Evolutionary conservation across 2,797 vertebrate species (phyloP).

Genomic region (Sebastes goodei): DNA sequence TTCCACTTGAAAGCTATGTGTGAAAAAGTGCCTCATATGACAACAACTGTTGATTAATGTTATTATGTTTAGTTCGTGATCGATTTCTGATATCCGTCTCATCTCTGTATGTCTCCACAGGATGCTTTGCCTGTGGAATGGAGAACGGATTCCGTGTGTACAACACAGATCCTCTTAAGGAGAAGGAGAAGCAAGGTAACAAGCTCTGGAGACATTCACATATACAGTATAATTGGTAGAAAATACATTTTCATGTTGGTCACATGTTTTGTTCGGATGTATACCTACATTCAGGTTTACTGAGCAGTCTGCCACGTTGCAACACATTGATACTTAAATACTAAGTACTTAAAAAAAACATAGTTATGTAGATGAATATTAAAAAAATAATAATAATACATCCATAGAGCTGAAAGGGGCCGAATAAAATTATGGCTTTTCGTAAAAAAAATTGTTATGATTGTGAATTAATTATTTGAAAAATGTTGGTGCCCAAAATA

Average conservation of each 20-base stretch:
- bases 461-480: no score
- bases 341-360: no score
- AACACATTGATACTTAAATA: background rate
- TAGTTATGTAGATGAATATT: no score
- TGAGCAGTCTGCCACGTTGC: background rate
- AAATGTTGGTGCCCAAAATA: no score
- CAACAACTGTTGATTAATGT: background rate
- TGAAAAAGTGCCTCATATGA: no score
- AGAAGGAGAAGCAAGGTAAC: slow-evolving; percentile 99
- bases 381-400: no score
- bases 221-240: no score
- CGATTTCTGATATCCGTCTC: background rate
- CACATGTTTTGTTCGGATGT: background rate
- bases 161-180: slow-evolving; percentile 98
- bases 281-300: background rate
- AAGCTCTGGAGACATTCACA: background rate
- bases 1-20: background rate
- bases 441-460: no score
- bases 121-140: slow-evolving; percentile 99
- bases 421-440: no score
- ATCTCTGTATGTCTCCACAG: slow-evolving; percentile 72
- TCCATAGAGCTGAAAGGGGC: no score
- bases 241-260: background rate
- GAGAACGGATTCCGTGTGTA: slow-evolving; percentile 99
- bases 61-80: background rate